Base-by-base conservation (phyloP, 1,140 invertebrate species). In the Sminthurides bifidus region DNA sequence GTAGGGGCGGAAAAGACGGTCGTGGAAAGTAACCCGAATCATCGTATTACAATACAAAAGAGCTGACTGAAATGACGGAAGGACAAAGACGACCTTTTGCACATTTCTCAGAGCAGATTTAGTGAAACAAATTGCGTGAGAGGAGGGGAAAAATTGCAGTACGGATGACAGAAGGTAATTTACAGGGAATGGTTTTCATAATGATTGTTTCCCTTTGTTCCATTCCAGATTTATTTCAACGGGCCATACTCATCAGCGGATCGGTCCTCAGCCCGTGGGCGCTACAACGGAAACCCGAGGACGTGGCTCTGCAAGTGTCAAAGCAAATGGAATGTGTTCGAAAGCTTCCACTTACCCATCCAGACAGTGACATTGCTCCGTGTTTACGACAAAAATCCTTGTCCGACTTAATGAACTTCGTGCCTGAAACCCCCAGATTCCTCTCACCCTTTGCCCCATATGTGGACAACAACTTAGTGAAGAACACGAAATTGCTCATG, bases 221-320 rank as follows among this genome's bases (percentile, higher is more conserved):
- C n/a, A n/a, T 73, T 72, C 3, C 72, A 90, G 88, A 79, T 65
- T 71, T 95, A 50, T 95, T 96, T 68, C 84, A 92, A 64, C 79
- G 91, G 44, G 89, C 88, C 0, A 89, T 97, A 55, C 74, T 96
- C 10, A 92, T 95, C 85, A 88, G 88, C 29, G 93, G 93, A 0
- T 90, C 91, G 2, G 91, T 92, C 0, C 71, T 96, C 40, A 84
- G 85, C 49, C 84, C 86, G 60, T 92, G 87, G 83, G 89, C 91
- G 0, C 77, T 92, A 29, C 63, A 64, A 44, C 40, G 54, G 62
- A 85, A 92, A 64, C 88, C 92, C 0, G 80, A 83, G 51, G 81
- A 82, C 66, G 92, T 92, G 67, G 87, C 91, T 0, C 79, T 81
- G 38, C 81, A 90, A 69, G 60, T 56, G 19, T 50, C 55, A 29